These are phyloP conservation scores for Notamacropus eugenii DNA, from an alignment of 2,797 vertebrate genomes.

Conservation along the genomic window DNA sequence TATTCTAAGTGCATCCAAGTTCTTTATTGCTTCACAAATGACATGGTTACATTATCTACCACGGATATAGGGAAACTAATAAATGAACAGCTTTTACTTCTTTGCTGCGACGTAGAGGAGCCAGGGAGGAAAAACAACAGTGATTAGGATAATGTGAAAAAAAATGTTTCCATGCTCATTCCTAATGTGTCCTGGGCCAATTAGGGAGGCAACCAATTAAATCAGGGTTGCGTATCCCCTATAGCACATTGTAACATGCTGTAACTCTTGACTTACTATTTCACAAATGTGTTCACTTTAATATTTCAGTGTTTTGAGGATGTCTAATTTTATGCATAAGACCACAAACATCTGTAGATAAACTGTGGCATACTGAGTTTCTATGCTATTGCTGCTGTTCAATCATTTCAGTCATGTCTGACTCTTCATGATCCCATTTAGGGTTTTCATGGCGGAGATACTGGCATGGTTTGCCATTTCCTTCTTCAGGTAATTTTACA, in stretches of 20 bases:
- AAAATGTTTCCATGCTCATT: slow-evolving; percentile 8
- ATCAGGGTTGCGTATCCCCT: neutral
- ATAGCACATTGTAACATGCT: neutral
- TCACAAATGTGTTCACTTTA: neutral
- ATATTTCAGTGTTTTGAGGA: neutral
- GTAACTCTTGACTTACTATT: neutral
- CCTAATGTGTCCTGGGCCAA: slow-evolving; percentile 5
- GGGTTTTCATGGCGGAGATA: neutral
- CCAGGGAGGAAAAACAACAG: slow-evolving; percentile 1
- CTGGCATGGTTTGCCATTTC: neutral
- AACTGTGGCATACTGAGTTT: neutral
- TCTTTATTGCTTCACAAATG: slow-evolving; percentile 38
- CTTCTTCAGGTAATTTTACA: neutral
- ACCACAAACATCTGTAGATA: neutral
- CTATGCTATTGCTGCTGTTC: neutral
- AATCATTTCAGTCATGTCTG: neutral
- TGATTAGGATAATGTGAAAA: neutral
- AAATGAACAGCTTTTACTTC: slow-evolving; percentile 53
- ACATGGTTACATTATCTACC: slow-evolving; percentile 35
- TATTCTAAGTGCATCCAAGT: slow-evolving; percentile 60
- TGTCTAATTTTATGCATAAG: neutral
- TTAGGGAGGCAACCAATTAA: slow-evolving; percentile 29
- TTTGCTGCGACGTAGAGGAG: neutral
- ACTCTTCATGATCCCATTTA: neutral
- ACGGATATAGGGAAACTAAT: slow-evolving; percentile 48